Evolutionary conservation across 1,140 invertebrate species (phyloP), one percentile per base, ranked within the genome.

Genomic region (Rhopalosiphum padi): DNA sequence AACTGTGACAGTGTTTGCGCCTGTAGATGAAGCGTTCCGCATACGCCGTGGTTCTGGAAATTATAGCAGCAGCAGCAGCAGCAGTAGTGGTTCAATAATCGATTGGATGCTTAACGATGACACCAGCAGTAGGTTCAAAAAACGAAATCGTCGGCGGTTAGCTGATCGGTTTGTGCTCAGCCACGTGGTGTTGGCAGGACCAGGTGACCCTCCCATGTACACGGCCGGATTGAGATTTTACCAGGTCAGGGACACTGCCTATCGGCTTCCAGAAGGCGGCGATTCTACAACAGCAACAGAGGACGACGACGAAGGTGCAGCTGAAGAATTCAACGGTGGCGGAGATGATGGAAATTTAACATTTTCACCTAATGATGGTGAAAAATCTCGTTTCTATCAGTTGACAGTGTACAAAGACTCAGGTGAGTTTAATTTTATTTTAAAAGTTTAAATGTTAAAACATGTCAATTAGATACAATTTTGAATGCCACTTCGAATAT

Each of bases 151-250:
- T 95, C 96, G 48, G 94, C 96, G 96, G 91, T 96, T 96, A n/a
- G 97, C 98, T 1, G 96, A 97, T 94, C 96, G 97, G 94, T 96
- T 98, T 48, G 97, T 98, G n/a, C 96, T 97, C 94, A 96, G 97
- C 93, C 98, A 98, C 95, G 95, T 98, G 46, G 96, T 97, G 94
- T 96, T 90, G 37, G 89, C 89, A 41, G 55, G 89, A 15, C 37
- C 53, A 6, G 89, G 97, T 11, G 97, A 97, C 8, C 97, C 97
- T 22, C 97, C 97, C 23, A 95, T 98, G 8, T 98, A 97, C 95
- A 97, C 97, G 25, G 97, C 97, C 2, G 97, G 97, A 37, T 98
- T 98, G 97, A 96, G 97, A 94, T 98, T 97, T 95, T 98, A 98
- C 95, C 97, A 98, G 95, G 97, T 98, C 41, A 96, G 97, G 94